phyloP scores from a whole-genome alignment of 2,113 vertebrate genomes.

The Procavia capensis region DNA sequence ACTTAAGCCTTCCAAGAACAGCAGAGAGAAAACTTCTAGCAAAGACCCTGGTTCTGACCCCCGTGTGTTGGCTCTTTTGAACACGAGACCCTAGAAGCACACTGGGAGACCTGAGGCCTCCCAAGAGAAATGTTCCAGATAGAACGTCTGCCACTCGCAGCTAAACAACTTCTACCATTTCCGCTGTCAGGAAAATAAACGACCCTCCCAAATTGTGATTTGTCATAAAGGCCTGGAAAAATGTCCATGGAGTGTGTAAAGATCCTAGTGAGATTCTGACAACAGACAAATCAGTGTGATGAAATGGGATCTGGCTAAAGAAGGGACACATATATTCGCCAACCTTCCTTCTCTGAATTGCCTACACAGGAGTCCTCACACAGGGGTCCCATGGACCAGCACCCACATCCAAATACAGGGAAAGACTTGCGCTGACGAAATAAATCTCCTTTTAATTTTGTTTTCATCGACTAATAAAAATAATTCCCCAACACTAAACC shows the following conservation, averaged over 20 bases:
- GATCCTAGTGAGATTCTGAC: background rate
- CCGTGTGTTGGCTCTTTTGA: background rate
- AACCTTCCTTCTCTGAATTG: background rate
- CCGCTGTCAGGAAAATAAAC: background rate
- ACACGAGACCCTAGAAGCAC: background rate
- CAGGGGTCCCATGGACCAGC: conserved; percentile 29
- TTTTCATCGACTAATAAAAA: conserved; percentile 84
- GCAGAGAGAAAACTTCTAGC: background rate
- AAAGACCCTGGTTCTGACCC: background rate
- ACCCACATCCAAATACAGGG: conserved; percentile 28
- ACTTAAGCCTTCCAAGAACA: background rate
- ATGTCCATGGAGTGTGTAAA: background rate
- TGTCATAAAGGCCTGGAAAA: background rate
- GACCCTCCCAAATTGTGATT: background rate
- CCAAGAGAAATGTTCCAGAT: background rate
- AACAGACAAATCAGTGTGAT: conserved; percentile 20
- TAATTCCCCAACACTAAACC: conserved; percentile 82
- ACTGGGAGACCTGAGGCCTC: background rate
- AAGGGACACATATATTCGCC: background rate
- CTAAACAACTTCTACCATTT: background rate
- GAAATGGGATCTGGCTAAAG: background rate
- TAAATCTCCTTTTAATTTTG: conserved; percentile 84
- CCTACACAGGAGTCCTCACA: background rate
- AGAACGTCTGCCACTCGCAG: background rate
- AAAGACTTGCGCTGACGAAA: conserved; percentile 39